Conservation (phyloP, 2,888 invertebrate genomes). For the Chouioia cunea region DNA sequence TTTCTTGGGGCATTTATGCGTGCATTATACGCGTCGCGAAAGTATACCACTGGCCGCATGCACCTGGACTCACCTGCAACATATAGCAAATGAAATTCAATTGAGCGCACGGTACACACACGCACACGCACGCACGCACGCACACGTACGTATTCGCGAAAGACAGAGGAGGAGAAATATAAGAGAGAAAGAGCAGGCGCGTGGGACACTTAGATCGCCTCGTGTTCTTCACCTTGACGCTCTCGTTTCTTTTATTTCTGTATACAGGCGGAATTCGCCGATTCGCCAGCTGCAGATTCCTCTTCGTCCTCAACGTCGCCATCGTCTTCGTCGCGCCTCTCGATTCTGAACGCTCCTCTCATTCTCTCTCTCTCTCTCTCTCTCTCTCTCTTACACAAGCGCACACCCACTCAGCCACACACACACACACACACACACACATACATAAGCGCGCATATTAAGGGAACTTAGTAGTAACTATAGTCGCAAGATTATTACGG, state of each 20-base stretch:
- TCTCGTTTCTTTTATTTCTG: constrained; percentile 48
- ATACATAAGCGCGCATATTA: no score
- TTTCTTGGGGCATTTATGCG: neutral
- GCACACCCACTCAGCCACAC: no score
- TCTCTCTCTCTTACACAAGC: constrained; percentile 34
- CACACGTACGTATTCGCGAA: constrained; percentile 12
- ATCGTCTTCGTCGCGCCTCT: constrained; percentile 23
- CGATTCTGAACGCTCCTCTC: constrained; percentile 21
- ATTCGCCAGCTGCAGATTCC: constrained; percentile 36
- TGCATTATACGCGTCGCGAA: constrained; percentile 7
- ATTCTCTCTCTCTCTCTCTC: constrained; percentile 29
- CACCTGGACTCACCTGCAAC: constrained; percentile 49
- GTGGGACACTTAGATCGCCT: constrained; percentile 47
- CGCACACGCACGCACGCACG: constrained; percentile 43
- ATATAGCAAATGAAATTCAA: constrained; percentile 30
- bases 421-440: no score
- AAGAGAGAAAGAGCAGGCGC: constrained; percentile 45
- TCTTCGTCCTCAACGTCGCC: constrained; percentile 25
- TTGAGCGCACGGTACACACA: constrained; percentile 19
- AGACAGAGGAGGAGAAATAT: constrained; percentile 48
- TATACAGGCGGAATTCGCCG: constrained; percentile 41
- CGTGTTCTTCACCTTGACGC: constrained; percentile 48
- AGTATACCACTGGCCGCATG: constrained; percentile 16
- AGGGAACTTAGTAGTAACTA: no score
- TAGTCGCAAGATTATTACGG: no score